A percentile compares a stretch with the other conserved stretches of the same genome.
Evolutionary conservation across 2,113 vertebrate species (phyloP).

Genomic region (Campylomormyrus tamandua): DNA sequence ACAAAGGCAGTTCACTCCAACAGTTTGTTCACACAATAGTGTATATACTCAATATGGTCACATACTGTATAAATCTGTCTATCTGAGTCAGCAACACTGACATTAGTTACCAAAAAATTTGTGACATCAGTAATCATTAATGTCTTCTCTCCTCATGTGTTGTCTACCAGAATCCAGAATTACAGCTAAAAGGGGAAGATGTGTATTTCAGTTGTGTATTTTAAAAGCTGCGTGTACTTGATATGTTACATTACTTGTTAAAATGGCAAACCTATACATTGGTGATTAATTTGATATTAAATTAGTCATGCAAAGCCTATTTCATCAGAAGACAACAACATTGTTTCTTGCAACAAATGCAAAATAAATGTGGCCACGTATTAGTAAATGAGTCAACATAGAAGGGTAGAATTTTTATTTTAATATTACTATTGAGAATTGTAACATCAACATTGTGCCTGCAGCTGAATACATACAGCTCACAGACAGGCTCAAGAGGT

Average conservation of each 20-base stretch:
- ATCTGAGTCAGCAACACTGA: background rate
- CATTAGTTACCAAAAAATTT: background rate
- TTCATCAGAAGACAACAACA: background rate
- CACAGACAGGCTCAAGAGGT: background rate
- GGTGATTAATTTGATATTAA: background rate
- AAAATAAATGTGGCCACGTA: background rate
- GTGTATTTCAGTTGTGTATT: background rate
- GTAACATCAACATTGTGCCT: background rate
- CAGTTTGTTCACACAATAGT: background rate
- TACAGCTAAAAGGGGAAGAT: background rate
- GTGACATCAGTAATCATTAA: background rate
- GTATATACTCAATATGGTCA: background rate
- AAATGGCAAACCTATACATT: background rate
- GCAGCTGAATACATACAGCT: background rate
- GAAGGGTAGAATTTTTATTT: background rate
- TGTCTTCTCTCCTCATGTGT: background rate
- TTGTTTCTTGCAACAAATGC: background rate
- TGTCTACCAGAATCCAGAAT: background rate
- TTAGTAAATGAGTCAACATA: background rate
- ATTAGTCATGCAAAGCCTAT: background rate
- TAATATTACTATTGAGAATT: background rate
- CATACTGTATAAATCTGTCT: background rate
- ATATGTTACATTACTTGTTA: background rate
- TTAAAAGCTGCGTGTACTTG: background rate
- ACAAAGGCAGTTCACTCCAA: background rate